Evolutionary conservation across 1,140 invertebrate genomes (phyloP), one percentile per base, ranked within the genome.

Genomic region (Drosophila nebulosa): DNA sequence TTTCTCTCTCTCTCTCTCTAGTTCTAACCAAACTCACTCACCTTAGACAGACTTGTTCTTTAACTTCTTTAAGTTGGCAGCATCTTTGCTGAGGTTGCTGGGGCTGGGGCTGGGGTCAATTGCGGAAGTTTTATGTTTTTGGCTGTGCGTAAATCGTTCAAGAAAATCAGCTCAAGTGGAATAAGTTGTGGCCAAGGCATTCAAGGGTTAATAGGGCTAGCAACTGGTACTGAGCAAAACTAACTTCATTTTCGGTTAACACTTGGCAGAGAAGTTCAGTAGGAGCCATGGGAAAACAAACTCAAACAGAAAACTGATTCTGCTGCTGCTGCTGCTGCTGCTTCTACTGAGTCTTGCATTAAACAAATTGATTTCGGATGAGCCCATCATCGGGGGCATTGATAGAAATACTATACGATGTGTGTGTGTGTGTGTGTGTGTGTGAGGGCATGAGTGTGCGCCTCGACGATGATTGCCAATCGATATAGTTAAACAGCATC

Each of bases 51-150:
- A 32, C 30, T 67, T 21, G 56, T 32, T 26, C 9, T 36, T 60
- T 39, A 57, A 74, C 53, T 74, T 74, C 68, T 70, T 72, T 32
- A 64, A 74, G 68, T 53, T 58, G 39, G 5, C 69, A 0, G 16
- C 16, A 27, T 42, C 52, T 55, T 64, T 64, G 52, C 22, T 56
- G 3, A 1, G 53, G 39, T 53, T 53, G n/a, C 18, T 61, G 26
- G 26, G 51, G 81, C 74, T n/a, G n/a, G n/a, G n/a, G n/a, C 18
- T 61, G 26, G 26, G 51, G 81, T n/a, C 74, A 86, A 86, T 80
- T 85, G 77, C 81, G 81, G 69, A 85, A 85, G 81, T 85, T 86
- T 85, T 86, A 78, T 86, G 80, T 86, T 85, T 86, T 86, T 86
- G 74, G 63, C 74, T 86, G 80, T 86, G 78, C 81, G 81, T 85